Percentiles rank a stretch among this genome's conserved stretches.
Evolutionary conservation across 1,140 invertebrate species (phyloP).

Genomic region (Zaprionus inermis): DNA sequence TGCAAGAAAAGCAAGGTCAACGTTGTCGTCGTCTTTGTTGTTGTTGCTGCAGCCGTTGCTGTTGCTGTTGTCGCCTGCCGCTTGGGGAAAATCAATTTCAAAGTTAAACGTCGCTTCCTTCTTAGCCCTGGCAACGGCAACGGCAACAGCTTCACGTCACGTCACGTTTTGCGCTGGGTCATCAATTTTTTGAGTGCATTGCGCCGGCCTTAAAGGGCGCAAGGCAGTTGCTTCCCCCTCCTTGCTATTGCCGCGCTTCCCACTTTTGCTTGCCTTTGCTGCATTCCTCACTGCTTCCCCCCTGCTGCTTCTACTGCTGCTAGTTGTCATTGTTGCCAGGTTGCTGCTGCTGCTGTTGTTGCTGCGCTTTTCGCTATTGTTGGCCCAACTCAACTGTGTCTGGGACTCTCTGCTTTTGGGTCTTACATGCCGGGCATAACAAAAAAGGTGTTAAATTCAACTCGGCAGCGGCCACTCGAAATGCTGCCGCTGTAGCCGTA

Average conservation of each 20-base stretch:
- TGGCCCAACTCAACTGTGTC: constrained; percentile 29
- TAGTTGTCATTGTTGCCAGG: constrained; percentile 64
- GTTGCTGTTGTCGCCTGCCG: constrained; percentile 36
- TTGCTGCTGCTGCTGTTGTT: constrained; percentile 5
- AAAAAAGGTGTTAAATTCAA: constrained; percentile 82
- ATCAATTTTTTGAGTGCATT: constrained; percentile 78
- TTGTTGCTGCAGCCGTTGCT: constrained; percentile 27
- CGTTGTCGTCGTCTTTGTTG: constrained; percentile 4
- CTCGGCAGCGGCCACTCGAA: constrained; percentile 54
- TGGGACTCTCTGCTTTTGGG: constrained; percentile 69
- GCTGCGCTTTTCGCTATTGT: constrained; percentile 54
- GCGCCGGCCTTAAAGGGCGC: constrained; percentile 71
- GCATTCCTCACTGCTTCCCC: constrained; percentile 14
- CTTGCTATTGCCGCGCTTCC: constrained; percentile 40
- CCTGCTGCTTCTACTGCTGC: constrained; percentile 38
- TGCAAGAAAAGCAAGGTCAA: constrained; percentile 71
- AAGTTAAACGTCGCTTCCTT: constrained; percentile 61
- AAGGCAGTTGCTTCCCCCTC: constrained; percentile 34
- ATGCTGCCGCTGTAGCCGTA: constrained; percentile 30
- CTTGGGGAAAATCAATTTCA: constrained; percentile 76
- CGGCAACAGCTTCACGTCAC: constrained; percentile 54
- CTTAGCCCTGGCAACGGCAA: neutral
- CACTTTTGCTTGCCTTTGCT: constrained; percentile 20
- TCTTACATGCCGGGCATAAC: constrained; percentile 76
- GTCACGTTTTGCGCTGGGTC: constrained; percentile 71